Conservation (phyloP, 2,113 vertebrate species). For the Myrmecobius fasciatus region DNA sequence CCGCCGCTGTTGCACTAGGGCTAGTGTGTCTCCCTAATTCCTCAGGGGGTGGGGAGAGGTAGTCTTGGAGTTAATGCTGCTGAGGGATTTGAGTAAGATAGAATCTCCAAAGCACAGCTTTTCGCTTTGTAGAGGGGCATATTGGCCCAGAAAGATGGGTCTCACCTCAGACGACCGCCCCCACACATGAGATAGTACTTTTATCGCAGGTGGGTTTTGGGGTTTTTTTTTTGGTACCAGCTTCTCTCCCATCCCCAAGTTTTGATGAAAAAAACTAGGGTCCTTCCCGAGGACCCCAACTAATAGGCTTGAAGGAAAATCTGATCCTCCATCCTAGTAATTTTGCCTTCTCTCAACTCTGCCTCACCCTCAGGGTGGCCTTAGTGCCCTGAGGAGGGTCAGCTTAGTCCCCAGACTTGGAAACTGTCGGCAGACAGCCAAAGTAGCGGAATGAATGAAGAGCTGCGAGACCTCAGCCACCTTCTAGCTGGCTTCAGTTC, state of each 20-base stretch:
- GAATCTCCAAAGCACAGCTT: neutral
- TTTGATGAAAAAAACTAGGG: neutral
- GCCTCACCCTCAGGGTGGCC: neutral
- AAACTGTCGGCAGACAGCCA: neutral
- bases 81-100: neutral
- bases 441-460: neutral
- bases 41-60: neutral
- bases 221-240: neutral
- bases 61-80: neutral
- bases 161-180: neutral
- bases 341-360: neutral
- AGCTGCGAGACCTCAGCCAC: neutral
- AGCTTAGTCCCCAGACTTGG: neutral
- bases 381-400: neutral
- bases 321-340: neutral
- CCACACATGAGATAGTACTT: neutral
- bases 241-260: neutral
- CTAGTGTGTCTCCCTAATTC: neutral
- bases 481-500: neutral
- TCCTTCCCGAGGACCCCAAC: neutral
- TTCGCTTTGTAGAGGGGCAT: neutral
- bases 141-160: neutral
- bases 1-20: neutral
- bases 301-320: neutral
- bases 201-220: neutral